Evolutionary conservation across 2,797 vertebrate genomes (phyloP).

Genomic region (Neosilurus mollespiculum): DNA sequence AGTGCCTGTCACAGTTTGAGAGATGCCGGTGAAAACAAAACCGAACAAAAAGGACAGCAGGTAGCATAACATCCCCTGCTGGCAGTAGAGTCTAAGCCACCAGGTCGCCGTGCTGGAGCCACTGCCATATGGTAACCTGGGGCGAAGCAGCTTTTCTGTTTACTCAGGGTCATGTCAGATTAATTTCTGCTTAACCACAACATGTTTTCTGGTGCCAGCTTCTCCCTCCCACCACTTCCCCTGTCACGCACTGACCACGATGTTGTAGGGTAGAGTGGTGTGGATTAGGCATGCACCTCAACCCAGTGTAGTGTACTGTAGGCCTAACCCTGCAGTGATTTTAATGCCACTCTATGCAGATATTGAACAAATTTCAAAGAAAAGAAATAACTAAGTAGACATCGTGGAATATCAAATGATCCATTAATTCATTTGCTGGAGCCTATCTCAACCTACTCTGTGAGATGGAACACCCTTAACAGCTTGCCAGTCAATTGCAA

Average conservation of each 20-base stretch:
- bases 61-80: slow-evolving; percentile 56
- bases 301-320: background rate
- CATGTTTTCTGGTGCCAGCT: slow-evolving; percentile 68
- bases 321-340: background rate
- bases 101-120: slow-evolving; percentile 69
- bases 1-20: slow-evolving; percentile 75
- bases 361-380: background rate
- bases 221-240: slow-evolving; percentile 35
- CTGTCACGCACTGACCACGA: slow-evolving; percentile 11
- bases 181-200: slow-evolving; percentile 71
- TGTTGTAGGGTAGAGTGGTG: slow-evolving; percentile 18
- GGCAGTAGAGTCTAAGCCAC: slow-evolving; percentile 45
- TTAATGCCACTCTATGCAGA: background rate
- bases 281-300: slow-evolving; percentile 21
- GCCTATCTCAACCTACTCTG: no score
- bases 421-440: no score
- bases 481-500: no score
- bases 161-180: slow-evolving; percentile 76
- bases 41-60: slow-evolving; percentile 68
- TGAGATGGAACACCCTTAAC: no score
- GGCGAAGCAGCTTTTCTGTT: slow-evolving; percentile 78
- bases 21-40: slow-evolving; percentile 71
- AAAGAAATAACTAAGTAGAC: background rate
- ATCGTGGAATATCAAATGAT: background rate
- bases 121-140: slow-evolving; percentile 78